phyloP scores from a whole-genome alignment of 2,888 invertebrate genomes.

The Chloroclystis v-ata region DNA sequence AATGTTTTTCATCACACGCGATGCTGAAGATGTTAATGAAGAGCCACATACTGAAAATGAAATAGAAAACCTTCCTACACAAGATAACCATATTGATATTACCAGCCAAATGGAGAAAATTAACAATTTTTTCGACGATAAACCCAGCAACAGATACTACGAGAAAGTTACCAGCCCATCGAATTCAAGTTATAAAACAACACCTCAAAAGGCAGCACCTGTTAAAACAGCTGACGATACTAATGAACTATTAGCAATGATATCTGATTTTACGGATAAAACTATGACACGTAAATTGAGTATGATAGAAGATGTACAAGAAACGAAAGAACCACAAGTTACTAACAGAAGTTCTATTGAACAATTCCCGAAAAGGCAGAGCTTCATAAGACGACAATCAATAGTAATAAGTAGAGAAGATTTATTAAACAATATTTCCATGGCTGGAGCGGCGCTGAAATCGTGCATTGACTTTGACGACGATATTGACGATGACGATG shows the following conservation, averaged over 20 bases:
- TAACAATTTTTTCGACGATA: not conserved
- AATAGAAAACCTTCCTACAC: no score
- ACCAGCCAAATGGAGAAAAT: no score
- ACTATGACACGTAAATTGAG: conserved; percentile 19
- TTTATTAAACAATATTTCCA: conserved; percentile 52
- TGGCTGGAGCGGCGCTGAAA: conserved; percentile 51
- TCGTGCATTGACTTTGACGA: conserved; percentile 44
- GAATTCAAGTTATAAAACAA: not conserved
- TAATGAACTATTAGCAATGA: conserved; percentile 53
- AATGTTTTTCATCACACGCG: conserved; percentile 41
- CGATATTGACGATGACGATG: conserved; percentile 34
- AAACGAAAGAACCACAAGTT: conserved; percentile 22
- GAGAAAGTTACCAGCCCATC: conserved; percentile 32
- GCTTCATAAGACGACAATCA: conserved; percentile 40
- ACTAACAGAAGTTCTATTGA: conserved; percentile 24
- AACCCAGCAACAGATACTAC: conserved; percentile 28
- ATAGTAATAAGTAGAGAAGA: conserved; percentile 52
- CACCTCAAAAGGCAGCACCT: conserved; percentile 14
- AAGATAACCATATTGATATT: no score
- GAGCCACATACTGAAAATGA: conserved; percentile 10
- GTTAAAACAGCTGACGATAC: conserved; percentile 52
- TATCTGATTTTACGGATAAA: conserved; percentile 52
- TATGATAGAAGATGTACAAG: conserved; percentile 6
- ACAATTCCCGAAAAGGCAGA: conserved; percentile 30
- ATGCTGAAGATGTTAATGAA: conserved; percentile 32